A percentile compares a stretch with the other conserved stretches of the same genome.
Evolutionary conservation across 2,888 invertebrate genomes (phyloP).

Genomic region (Melanostoma mellinum): DNA sequence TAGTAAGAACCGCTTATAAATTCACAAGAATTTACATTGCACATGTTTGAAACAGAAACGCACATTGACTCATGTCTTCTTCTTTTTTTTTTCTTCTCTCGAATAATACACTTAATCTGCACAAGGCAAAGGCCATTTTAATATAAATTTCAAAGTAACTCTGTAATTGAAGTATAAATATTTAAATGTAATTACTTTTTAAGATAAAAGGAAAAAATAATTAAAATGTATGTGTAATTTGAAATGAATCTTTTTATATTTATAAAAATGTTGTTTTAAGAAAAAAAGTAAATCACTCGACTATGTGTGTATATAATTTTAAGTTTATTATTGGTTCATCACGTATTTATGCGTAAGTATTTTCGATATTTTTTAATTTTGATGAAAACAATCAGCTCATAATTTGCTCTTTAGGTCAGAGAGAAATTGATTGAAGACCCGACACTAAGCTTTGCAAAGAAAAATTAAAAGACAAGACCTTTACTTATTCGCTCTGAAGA

Average conservation of each 20-base stretch:
- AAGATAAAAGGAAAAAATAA: conserved; percentile 27
- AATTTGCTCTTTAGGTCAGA: too few relatives aligned
- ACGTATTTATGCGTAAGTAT: too few relatives aligned
- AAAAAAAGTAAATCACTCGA: conserved; percentile 9
- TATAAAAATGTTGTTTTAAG: conserved; percentile 56
- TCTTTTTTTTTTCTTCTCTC: neutral
- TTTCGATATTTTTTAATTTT: too few relatives aligned
- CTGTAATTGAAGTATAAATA: conserved; percentile 35
- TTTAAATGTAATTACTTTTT: conserved; percentile 50
- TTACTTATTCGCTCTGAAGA: too few relatives aligned
- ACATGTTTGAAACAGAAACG: conserved; percentile 11
- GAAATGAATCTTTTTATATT: conserved; percentile 54
- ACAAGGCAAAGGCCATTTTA: conserved; percentile 21
- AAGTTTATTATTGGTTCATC: too few relatives aligned
- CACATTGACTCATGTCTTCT: conserved; percentile 17
- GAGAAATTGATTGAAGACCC: too few relatives aligned
- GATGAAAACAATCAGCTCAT: too few relatives aligned
- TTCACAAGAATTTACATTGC: conserved; percentile 20
- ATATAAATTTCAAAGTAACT: neutral
- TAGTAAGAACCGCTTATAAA: conserved; percentile 6
- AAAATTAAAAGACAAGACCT: too few relatives aligned
- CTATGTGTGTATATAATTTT: too few relatives aligned
- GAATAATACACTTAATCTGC: conserved; percentile 9
- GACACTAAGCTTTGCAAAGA: too few relatives aligned
- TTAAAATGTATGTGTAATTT: conserved; percentile 43